These are phyloP conservation scores for Lynx canadensis DNA, from an alignment of 2,113 vertebrate species.

Conservation along the genomic window DNA sequence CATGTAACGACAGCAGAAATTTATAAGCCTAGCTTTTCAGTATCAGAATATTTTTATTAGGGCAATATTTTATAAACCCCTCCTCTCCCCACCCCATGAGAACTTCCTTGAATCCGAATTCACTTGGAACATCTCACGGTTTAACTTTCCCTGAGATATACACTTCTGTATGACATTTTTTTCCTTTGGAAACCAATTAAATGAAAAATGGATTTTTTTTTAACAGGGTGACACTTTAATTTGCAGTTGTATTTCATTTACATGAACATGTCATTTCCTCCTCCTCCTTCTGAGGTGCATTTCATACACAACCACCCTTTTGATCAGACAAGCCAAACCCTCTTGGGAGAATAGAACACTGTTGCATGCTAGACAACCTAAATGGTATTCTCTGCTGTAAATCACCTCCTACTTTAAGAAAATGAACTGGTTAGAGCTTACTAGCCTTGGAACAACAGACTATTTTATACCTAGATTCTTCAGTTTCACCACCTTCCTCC, in stretches of 20 bases:
- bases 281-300: slow-evolving; percentile 76
- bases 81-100: background rate
- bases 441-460: background rate
- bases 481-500: background rate
- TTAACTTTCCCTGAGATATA: slow-evolving; percentile 77
- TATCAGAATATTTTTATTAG: slow-evolving; percentile 79
- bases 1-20: slow-evolving; percentile 61
- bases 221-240: slow-evolving; percentile 82
- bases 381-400: slow-evolving; percentile 17
- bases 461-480: slow-evolving; percentile 19
- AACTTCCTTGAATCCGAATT: slow-evolving; percentile 70
- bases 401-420: slow-evolving; percentile 27
- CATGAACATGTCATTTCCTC: slow-evolving; percentile 82
- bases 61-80: slow-evolving; percentile 62
- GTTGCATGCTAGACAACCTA: background rate
- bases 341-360: slow-evolving; percentile 55
- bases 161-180: slow-evolving; percentile 77
- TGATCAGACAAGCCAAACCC: slow-evolving; percentile 71
- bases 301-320: slow-evolving; percentile 79
- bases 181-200: slow-evolving; percentile 81
- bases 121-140: slow-evolving; percentile 67
- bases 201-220: slow-evolving; percentile 80
- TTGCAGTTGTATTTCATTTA: slow-evolving; percentile 84
- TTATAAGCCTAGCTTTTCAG: slow-evolving; percentile 65
- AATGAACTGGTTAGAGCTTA: slow-evolving; percentile 7